These are phyloP conservation scores for Sorex araneus DNA, from an alignment of 2,113 vertebrate species.

Conservation along the genomic window DNA sequence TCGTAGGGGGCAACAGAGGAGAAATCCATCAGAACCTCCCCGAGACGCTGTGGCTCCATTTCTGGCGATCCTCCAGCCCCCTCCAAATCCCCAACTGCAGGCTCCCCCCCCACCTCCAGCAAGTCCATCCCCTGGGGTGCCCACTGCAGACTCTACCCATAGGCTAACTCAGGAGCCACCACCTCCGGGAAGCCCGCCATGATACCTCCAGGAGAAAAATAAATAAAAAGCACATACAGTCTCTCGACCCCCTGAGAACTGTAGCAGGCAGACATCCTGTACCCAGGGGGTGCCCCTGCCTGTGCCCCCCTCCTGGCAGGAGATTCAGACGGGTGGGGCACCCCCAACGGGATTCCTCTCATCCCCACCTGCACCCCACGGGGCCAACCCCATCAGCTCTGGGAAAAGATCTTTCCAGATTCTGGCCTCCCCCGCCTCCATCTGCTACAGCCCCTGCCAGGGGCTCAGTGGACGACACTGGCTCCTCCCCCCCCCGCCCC, in stretches of 20 bases:
- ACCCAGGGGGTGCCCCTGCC: too few species aligned
- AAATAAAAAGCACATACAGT: background rate
- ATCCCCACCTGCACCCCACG: background rate
- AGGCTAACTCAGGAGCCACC: too few species aligned
- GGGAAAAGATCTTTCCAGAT: background rate
- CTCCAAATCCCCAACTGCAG: too few species aligned
- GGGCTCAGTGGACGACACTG: background rate
- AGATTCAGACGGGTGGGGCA: background rate
- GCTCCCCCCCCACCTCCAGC: too few species aligned
- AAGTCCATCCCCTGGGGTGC: too few species aligned
- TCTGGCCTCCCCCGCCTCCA: background rate
- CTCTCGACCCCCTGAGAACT: background rate
- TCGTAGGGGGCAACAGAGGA: conserved; percentile 25
- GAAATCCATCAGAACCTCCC: conserved; percentile 85
- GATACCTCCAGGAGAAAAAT: background rate
- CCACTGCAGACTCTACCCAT: background rate
- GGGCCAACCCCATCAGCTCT: background rate
- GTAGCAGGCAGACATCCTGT: too few species aligned
- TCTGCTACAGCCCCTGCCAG: too few species aligned
- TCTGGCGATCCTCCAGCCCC: too few species aligned
- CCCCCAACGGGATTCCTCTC: background rate
- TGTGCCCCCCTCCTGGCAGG: fast-evolving
- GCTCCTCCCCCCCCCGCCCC: background rate
- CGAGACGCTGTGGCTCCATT: conserved; percentile 83
- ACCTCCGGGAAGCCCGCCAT: background rate